Evolutionary conservation across 2,888 invertebrate genomes (phyloP).

Genomic region (Crocallis elinguaria): DNA sequence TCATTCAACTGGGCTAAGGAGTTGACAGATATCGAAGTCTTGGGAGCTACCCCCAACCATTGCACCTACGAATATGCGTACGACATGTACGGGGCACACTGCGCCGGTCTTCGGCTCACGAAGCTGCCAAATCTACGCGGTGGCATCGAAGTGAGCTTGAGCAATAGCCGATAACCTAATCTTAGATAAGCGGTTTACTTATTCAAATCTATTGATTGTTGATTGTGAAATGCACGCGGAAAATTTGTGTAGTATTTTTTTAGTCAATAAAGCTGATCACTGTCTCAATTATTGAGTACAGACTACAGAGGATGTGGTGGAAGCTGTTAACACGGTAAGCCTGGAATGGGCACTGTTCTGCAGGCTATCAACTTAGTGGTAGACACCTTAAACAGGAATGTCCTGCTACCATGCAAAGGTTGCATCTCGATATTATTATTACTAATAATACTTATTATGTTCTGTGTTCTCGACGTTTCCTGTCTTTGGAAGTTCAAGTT

Average conservation of each 20-base stretch:
- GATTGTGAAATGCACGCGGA: slow-evolving; percentile 26
- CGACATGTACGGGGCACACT: slow-evolving; percentile 84
- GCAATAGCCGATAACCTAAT: slow-evolving; percentile 38
- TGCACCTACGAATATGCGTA: slow-evolving; percentile 81
- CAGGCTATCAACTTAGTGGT: no score
- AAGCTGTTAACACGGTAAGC: no score
- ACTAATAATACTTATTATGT: no score
- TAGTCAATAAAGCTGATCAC: no score
- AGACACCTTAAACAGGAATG: no score
- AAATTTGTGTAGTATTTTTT: slow-evolving; percentile 18
- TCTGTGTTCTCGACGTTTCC: no score
- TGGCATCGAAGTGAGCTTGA: slow-evolving; percentile 79
- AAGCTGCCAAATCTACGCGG: slow-evolving; percentile 79
- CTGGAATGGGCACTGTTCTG: no score
- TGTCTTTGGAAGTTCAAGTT: no score
- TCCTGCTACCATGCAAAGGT: no score
- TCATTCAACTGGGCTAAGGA: slow-evolving; percentile 51
- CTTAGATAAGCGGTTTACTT: slow-evolving; percentile 34
- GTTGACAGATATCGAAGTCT: slow-evolving; percentile 67
- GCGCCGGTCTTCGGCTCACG: slow-evolving; percentile 72
- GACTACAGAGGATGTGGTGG: no score
- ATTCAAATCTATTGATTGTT: slow-evolving; percentile 38
- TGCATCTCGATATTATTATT: no score
- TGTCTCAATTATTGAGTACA: no score
- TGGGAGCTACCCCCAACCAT: slow-evolving; percentile 61